Evolutionary conservation across 2,797 vertebrate species (phyloP).

Genomic region (Simalia tracyae): DNA sequence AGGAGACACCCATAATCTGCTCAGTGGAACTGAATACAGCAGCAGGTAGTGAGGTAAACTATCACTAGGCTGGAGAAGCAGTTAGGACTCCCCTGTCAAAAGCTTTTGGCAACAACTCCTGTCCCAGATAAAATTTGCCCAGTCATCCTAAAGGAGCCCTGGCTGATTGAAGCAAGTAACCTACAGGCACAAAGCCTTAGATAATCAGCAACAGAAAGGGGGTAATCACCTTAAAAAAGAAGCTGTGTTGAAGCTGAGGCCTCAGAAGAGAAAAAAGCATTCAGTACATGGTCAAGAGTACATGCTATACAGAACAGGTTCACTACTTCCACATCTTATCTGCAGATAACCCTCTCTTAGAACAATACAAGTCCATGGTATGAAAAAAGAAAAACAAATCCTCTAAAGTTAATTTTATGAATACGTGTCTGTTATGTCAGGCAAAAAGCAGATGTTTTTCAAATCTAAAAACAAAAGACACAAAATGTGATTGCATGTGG

Average conservation of each 20-base stretch:
- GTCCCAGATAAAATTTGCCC: conserved; percentile 18
- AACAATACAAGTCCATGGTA: neutral
- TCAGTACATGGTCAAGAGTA: conserved; percentile 71
- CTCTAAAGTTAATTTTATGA: neutral
- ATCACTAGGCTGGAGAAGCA: conserved; percentile 38
- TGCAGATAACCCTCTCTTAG: conserved; percentile 33
- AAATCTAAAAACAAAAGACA: neutral
- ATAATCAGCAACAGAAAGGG: conserved; percentile 67
- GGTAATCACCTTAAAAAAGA: conserved; percentile 60
- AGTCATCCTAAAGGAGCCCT: conserved; percentile 19
- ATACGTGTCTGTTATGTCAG: neutral
- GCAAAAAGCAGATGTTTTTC: neutral
- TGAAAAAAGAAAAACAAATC: neutral
- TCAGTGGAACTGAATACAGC: conserved; percentile 56
- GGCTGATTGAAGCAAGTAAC: conserved; percentile 59
- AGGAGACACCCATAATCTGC: conserved; percentile 60
- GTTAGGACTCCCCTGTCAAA: conserved; percentile 52
- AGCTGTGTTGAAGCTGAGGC: conserved; percentile 55
- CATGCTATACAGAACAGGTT: conserved; percentile 61
- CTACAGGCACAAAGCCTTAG: conserved; percentile 68
- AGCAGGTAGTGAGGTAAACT: conserved; percentile 61
- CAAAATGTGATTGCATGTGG: neutral
- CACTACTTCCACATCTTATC: conserved; percentile 66
- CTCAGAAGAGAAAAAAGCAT: conserved; percentile 73
- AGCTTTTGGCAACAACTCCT: conserved; percentile 53